Base-by-base conservation (phyloP, 2,888 invertebrate species). In the Plutella xylostella region DNA sequence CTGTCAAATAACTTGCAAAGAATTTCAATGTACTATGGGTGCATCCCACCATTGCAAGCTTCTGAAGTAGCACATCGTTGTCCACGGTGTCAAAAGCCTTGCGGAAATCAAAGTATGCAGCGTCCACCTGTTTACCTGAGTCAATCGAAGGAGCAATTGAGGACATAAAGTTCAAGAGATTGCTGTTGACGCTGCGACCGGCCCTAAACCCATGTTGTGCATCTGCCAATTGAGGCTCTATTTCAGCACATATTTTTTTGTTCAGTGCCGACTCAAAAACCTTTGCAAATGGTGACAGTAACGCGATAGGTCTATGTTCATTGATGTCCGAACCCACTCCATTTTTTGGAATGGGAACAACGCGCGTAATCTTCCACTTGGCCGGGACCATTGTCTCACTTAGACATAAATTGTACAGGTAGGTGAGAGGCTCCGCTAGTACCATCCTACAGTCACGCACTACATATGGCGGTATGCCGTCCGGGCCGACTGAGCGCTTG, bases 381-480 rank as follows among this genome's bases (percentile, higher is more conserved):
- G 11, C 3, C 6, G 38, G 20, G 5, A 12, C 4, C 7, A 9
- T n/a, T 3, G 7, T 5, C 3, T 11, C 11, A 9, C 12, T 20
- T 4, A 38, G 12, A 11, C 20, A 38, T 12, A 15, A 9, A 34
- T 34, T 34, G 17, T 15, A 34, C 22, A 49, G 12, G 17, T 49
- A 35, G 5, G 22, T 20, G 5, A 49, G 30, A 0, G 45, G 46
- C 2, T 21, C 39, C 1, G 30, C 39, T 4, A 49, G n/a, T 0
- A 40, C 39, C 15, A 11, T 9, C 6, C 33, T 14, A 15, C 45
- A 46, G 12, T 46, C 46, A 9, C 43, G 46, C 9, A 45, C n/a
- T 6, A 49, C 20, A 31, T 20, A 49, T 4, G 49, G 40, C 1
- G 48, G 49, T 4, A 49, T 49, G 9, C 45, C 46, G 19, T 49